Percentiles rank a stretch among this genome's conserved stretches.
Evolutionary conservation across 1,140 invertebrate genomes (phyloP).

Genomic region (Ruditapes philippinarum): DNA sequence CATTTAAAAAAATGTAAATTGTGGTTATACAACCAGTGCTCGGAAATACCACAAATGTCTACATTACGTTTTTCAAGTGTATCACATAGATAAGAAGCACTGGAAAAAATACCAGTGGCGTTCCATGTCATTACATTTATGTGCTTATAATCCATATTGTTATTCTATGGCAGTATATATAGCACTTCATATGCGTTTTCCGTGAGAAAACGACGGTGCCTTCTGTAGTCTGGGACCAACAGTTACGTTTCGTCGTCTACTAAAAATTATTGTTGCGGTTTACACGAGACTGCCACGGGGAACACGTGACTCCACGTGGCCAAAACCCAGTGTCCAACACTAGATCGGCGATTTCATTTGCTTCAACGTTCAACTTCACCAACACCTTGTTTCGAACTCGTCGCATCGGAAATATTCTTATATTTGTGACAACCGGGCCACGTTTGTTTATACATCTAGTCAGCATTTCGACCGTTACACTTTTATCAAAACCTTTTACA

Average conservation of each 20-base stretch:
- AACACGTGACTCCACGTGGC: background rate
- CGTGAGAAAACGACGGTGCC: background rate
- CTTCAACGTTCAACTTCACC: background rate
- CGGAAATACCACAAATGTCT: no score
- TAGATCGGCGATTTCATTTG: background rate
- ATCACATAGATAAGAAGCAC: slow-evolving; percentile 22
- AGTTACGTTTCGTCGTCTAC: background rate
- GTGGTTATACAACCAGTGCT: background rate
- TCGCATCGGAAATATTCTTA: background rate
- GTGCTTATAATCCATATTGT: background rate
- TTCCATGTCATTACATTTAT: background rate
- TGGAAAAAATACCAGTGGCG: slow-evolving; percentile 5
- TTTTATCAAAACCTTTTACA: background rate
- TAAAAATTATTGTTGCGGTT: background rate
- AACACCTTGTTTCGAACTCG: background rate
- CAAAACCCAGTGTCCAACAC: background rate
- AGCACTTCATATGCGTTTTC: background rate
- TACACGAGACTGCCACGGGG: background rate
- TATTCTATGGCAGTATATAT: background rate
- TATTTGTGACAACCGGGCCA: background rate
- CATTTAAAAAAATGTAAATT: no score
- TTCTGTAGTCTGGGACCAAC: background rate
- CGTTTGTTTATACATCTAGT: background rate
- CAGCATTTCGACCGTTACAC: background rate
- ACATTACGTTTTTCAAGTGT: background rate